phyloP scores from a whole-genome alignment of 2,113 vertebrate species.

The Chaetops frenatus region DNA sequence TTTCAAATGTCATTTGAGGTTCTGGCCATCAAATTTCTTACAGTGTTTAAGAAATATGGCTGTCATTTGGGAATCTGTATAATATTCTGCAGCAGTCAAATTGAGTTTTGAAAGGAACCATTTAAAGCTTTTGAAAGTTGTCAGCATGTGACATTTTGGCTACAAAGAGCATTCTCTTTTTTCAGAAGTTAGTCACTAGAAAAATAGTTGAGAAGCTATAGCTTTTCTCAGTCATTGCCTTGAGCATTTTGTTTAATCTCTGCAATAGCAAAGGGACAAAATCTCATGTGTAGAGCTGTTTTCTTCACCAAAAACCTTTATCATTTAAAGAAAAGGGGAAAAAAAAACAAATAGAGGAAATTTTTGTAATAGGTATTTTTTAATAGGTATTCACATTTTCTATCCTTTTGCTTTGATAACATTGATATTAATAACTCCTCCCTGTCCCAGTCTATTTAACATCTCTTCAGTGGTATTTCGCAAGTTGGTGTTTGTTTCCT shows the following conservation, averaged over 20 bases:
- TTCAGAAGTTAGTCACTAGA: background rate
- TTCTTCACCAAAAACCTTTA: background rate
- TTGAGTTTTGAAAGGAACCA: background rate
- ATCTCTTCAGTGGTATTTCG: background rate
- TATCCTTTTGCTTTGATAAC: background rate
- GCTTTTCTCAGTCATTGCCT: background rate
- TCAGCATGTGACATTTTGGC: background rate
- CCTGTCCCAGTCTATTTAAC: background rate
- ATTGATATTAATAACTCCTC: background rate
- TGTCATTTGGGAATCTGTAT: background rate
- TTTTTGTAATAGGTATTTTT: background rate
- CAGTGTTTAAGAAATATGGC: background rate
- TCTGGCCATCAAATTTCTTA: background rate
- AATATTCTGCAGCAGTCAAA: background rate
- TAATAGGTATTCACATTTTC: background rate
- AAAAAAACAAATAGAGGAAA: background rate
- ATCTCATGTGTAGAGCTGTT: background rate
- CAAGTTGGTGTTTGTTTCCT: background rate
- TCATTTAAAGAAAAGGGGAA: background rate
- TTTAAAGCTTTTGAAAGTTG: background rate
- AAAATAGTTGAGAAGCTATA: background rate
- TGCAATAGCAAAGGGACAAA: background rate
- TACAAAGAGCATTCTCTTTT: background rate
- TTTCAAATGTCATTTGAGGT: background rate
- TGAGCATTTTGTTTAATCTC: background rate